Conservation (phyloP, 2,797 vertebrate species). For the Champsocephalus esox region DNA sequence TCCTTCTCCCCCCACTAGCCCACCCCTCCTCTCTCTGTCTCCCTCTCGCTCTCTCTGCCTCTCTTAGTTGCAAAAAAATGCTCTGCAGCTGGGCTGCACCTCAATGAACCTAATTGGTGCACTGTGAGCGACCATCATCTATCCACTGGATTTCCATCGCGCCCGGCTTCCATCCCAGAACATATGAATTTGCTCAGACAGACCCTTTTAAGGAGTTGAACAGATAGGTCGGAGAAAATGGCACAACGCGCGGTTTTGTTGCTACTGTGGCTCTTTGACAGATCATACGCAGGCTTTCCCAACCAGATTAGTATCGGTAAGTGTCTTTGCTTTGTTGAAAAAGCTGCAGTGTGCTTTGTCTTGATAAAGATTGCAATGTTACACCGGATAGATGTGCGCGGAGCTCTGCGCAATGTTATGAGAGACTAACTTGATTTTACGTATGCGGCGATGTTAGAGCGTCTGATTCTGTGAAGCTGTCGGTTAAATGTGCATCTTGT, state of each 20-base stretch:
- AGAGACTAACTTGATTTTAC: slow-evolving; percentile 65
- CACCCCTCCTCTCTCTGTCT: slow-evolving; percentile 21
- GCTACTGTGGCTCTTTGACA: slow-evolving; percentile 91
- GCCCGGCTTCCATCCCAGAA: slow-evolving; percentile 82
- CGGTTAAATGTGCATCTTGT: slow-evolving; percentile 7
- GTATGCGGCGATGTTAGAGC: slow-evolving; percentile 31
- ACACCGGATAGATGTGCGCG: slow-evolving; percentile 31
- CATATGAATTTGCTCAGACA: slow-evolving; percentile 87
- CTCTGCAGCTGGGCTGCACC: slow-evolving; percentile 86
- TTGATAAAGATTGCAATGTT: slow-evolving; percentile 12
- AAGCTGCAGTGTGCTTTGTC: slow-evolving; percentile 12
- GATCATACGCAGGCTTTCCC: slow-evolving; percentile 92
- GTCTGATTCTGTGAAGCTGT: slow-evolving; percentile 33
- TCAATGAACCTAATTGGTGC: slow-evolving; percentile 90
- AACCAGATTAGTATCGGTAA: slow-evolving; percentile 99
- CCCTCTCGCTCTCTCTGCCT: slow-evolving; percentile 33
- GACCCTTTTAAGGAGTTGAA: slow-evolving; percentile 89
- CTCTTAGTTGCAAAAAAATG: slow-evolving; percentile 76
- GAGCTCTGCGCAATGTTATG: slow-evolving; percentile 66
- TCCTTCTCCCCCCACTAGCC: slow-evolving; percentile 73
- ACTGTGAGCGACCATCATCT: slow-evolving; percentile 87
- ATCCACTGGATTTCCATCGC: slow-evolving; percentile 79
- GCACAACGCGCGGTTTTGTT: slow-evolving; percentile 90
- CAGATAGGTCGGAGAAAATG: slow-evolving; percentile 90
- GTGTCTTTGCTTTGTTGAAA: slow-evolving; percentile 60